Evolutionary conservation across 1,140 invertebrate genomes (phyloP).

Genomic region (Neodiprion lecontei): DNA sequence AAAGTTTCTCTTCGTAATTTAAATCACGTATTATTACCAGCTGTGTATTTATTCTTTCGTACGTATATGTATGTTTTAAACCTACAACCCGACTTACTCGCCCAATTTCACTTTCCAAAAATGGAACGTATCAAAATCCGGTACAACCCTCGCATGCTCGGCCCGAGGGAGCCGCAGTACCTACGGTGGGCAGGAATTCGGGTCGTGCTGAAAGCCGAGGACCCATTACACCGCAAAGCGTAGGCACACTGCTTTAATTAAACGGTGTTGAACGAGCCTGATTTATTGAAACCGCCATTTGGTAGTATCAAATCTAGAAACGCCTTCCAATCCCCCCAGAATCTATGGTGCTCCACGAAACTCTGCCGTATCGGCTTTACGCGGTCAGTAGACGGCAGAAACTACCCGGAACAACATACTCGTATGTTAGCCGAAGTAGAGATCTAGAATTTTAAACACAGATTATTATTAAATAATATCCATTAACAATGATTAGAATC

Average conservation of each 20-base stretch:
- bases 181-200: background rate
- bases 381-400: too few relatives aligned
- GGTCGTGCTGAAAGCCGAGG: background rate
- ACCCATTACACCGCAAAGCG: constrained; percentile 9
- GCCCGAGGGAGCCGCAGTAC: background rate
- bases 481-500: too few relatives aligned
- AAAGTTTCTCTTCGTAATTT: too few relatives aligned
- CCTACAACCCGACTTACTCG: too few relatives aligned
- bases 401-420: too few relatives aligned
- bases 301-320: background rate
- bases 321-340: background rate
- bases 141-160: background rate
- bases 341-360: background rate
- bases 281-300: constrained; percentile 8
- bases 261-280: constrained; percentile 10
- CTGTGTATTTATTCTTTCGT: too few relatives aligned
- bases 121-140: background rate
- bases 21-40: too few relatives aligned
- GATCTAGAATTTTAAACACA: too few relatives aligned
- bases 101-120: background rate
- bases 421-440: too few relatives aligned
- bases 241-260: constrained; percentile 15
- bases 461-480: too few relatives aligned
- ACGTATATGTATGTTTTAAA: too few relatives aligned
- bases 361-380: too few relatives aligned